A percentile compares a stretch with the other conserved stretches of the same genome.
phyloP scores from a whole-genome alignment of 2,888 invertebrate species.

The Neuroscelio doddi region DNA sequence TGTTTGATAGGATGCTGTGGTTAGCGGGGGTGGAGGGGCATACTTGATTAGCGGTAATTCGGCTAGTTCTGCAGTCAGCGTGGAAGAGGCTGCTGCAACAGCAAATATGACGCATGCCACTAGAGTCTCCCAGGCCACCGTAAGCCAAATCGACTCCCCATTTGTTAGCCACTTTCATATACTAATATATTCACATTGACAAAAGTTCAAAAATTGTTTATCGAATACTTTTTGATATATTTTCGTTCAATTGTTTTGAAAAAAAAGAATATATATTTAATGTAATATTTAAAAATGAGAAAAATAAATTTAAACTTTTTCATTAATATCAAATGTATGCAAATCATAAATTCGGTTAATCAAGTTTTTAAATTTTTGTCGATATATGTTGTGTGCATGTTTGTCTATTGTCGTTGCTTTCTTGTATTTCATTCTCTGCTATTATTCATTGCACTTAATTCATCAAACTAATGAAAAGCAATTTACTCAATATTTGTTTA shows the following conservation, averaged over 20 bases:
- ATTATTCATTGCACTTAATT: background rate
- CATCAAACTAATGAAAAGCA: too few species aligned
- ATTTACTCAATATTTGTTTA: too few species aligned
- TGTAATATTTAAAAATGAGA: too few species aligned
- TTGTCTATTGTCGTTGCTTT: slow-evolving; percentile 23
- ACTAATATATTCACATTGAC: slow-evolving; percentile 19
- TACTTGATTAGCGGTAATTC: slow-evolving; percentile 74
- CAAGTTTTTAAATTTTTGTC: slow-evolving; percentile 19
- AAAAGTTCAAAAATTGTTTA: slow-evolving; percentile 24
- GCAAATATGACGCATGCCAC: slow-evolving; percentile 82
- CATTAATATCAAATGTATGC: too few species aligned
- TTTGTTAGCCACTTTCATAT: slow-evolving; percentile 64
- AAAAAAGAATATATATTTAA: too few species aligned
- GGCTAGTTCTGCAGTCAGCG: slow-evolving; percentile 67
- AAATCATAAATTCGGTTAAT: background rate
- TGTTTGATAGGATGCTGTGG: slow-evolving; percentile 71
- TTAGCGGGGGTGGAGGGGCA: slow-evolving; percentile 73
- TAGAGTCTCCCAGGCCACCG: slow-evolving; percentile 92
- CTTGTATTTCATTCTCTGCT: slow-evolving; percentile 1
- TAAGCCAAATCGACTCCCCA: slow-evolving; percentile 75
- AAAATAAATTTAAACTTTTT: too few species aligned
- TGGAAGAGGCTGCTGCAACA: slow-evolving; percentile 75
- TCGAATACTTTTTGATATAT: slow-evolving; percentile 9
- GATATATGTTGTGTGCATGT: slow-evolving; percentile 20
- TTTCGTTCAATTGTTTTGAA: too few species aligned